Percentiles rank a stretch among this genome's conserved stretches.
phyloP scores from a whole-genome alignment of 2,113 vertebrate species.

The Hylia prasina region DNA sequence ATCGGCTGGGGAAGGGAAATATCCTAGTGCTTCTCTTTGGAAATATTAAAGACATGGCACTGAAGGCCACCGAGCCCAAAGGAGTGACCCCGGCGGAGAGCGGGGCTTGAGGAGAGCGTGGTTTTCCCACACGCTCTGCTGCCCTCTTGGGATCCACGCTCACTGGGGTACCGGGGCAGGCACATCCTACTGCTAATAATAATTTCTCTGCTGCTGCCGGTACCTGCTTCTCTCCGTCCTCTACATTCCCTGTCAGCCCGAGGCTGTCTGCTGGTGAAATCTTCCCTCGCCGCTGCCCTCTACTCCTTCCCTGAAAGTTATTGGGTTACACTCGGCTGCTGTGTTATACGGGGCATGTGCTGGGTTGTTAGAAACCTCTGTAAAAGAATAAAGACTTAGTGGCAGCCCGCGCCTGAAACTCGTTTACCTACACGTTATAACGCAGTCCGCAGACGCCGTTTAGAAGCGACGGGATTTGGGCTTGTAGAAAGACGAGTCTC shows the following conservation, averaged over 20 bases:
- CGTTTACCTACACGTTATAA: neutral
- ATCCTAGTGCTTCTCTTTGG: neutral
- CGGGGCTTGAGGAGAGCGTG: accelerated
- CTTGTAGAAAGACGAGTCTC: neutral
- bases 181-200: neutral
- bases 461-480: neutral
- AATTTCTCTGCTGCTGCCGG: neutral
- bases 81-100: neutral
- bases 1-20: neutral
- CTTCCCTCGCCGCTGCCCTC: neutral
- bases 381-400: constrained; percentile 32
- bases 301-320: neutral
- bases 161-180: neutral
- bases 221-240: neutral
- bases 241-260: neutral
- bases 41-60: neutral
- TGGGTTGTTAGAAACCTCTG: neutral
- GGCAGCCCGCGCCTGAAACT: constrained; percentile 11
- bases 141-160: too few species aligned
- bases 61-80: neutral
- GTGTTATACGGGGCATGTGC: neutral
- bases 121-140: neutral
- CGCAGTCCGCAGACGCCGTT: neutral
- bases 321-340: neutral
- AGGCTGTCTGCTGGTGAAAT: neutral